Base-by-base conservation (phyloP, 2,888 invertebrate species). In the Phaedon cochleariae region DNA sequence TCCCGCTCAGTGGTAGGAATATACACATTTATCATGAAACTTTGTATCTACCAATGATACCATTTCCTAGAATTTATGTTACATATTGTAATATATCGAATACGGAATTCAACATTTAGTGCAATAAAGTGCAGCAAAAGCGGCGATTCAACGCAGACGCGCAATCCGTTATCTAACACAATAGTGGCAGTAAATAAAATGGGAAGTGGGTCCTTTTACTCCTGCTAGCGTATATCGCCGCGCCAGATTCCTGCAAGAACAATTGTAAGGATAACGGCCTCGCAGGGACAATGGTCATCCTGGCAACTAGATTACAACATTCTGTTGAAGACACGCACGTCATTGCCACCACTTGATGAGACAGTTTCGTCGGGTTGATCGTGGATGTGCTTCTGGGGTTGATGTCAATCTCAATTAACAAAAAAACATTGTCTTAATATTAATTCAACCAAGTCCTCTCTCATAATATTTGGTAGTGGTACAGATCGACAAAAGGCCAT, bases 231-330 rank as follows among this genome's bases (percentile, higher is more conserved):
- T 22, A 22, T 55, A 59, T 45, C 26, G 41, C 52, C 29, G 17
- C 21, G 17, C 22, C 45, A 29, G 22, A 61, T 45, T 48, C 31
- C 31, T 46, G 53, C 41, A 45, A 61, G 26, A 22, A 54, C 46
- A 61, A 54, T 72, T 65, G 68, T 62, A 68, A 68, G 73, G 71
- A 73, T 70, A 73, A 73, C 69, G 64, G 64, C 68, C 65, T 68
- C 62, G 67, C 65, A 67, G 65, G 70, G 73, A 73, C 73, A 74
- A 74, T 73, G 74, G 70, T 65, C 69, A 73, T 67, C 65, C 64
- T 53, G 68, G 66, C 62, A 66, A 59, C 68, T 62, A 67, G 69
- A 71, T 72, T 70, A 72, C 67, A 62, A 65, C 63, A 65, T 69
- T 51, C 64, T 63, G 65, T 64, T 69, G 62, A 58, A 59, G 52